Evolutionary conservation across 1,140 invertebrate genomes (phyloP).

Genomic region (Cotesia chilonis): DNA sequence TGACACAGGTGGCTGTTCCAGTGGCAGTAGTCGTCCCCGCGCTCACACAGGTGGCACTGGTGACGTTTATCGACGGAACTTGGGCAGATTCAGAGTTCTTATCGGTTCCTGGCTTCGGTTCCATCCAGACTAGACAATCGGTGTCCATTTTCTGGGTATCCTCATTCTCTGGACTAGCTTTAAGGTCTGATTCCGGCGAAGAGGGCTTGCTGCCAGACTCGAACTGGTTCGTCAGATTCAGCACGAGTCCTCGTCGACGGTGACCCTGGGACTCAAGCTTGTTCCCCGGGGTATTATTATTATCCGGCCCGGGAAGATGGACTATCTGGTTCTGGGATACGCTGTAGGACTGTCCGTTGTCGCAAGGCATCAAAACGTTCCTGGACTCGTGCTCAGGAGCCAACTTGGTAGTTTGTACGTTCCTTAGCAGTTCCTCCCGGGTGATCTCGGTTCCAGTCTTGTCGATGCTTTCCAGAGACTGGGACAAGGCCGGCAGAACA

Average conservation of each 20-base stretch:
- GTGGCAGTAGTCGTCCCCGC: background rate
- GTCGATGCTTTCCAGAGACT: slow-evolving; percentile 66
- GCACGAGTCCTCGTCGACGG: slow-evolving; percentile 68
- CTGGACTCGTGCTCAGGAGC: slow-evolving; percentile 67
- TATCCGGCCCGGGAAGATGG: slow-evolving; percentile 69
- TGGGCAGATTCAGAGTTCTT: too few species aligned
- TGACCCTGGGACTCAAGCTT: slow-evolving; percentile 72
- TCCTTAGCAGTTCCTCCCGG: slow-evolving; percentile 58
- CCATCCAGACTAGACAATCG: slow-evolving; percentile 67
- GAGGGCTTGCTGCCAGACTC: slow-evolving; percentile 65
- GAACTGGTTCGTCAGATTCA: slow-evolving; percentile 72
- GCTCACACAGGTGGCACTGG: too few species aligned
- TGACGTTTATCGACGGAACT: too few species aligned
- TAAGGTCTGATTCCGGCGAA: slow-evolving; percentile 60
- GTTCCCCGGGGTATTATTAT: slow-evolving; percentile 59
- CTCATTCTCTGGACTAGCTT: background rate
- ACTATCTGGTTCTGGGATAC: slow-evolving; percentile 90
- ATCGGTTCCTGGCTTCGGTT: slow-evolving; percentile 36
- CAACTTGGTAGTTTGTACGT: slow-evolving; percentile 45
- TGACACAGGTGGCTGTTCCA: background rate
- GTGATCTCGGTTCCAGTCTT: slow-evolving; percentile 59
- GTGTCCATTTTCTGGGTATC: slow-evolving; percentile 43
- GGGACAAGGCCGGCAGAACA: slow-evolving; percentile 65
- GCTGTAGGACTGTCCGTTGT: slow-evolving; percentile 85
- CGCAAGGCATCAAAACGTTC: slow-evolving; percentile 83